Percentiles rank a stretch among this genome's conserved stretches.
phyloP scores from a whole-genome alignment of 2,797 vertebrate genomes.

The Amniataba percoides region DNA sequence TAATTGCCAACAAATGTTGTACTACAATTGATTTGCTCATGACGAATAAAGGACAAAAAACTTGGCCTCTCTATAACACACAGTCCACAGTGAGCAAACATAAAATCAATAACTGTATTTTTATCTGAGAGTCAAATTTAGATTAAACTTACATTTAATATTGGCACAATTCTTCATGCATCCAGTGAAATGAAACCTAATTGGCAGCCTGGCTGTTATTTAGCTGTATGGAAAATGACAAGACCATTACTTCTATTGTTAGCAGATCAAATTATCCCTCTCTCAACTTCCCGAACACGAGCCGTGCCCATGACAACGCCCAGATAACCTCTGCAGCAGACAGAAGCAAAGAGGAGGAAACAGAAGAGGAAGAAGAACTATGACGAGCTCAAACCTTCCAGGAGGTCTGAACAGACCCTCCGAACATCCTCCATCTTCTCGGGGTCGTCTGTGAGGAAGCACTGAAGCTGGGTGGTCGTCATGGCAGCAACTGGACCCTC shows the following conservation, averaged over 20 bases:
- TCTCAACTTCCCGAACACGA: slow-evolving; percentile 27
- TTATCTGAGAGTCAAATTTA: background rate
- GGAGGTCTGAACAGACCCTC: slow-evolving; percentile 35
- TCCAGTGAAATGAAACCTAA: slow-evolving; percentile 21
- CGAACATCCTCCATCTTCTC: slow-evolving; percentile 20
- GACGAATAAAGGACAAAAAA: too few species aligned
- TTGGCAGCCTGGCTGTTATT: slow-evolving; percentile 29
- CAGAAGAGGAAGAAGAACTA: slow-evolving; percentile 29
- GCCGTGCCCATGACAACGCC: slow-evolving; percentile 47
- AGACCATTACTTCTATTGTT: slow-evolving; percentile 40
- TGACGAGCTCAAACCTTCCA: slow-evolving; percentile 65
- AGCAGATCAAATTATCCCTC: slow-evolving; percentile 56
- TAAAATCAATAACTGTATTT: background rate
- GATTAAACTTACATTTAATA: background rate
- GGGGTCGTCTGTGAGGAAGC: background rate
- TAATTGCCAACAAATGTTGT: too few species aligned
- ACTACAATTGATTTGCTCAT: too few species aligned
- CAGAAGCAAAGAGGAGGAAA: slow-evolving; percentile 5
- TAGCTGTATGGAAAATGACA: slow-evolving; percentile 52
- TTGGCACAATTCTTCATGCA: background rate
- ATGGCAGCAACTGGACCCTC: background rate
- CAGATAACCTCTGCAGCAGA: slow-evolving; percentile 14
- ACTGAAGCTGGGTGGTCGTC: background rate
- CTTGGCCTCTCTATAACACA: background rate
- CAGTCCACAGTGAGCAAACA: background rate